phyloP scores from a whole-genome alignment of 2,113 vertebrate genomes.

The Dromaius novaehollandiae region DNA sequence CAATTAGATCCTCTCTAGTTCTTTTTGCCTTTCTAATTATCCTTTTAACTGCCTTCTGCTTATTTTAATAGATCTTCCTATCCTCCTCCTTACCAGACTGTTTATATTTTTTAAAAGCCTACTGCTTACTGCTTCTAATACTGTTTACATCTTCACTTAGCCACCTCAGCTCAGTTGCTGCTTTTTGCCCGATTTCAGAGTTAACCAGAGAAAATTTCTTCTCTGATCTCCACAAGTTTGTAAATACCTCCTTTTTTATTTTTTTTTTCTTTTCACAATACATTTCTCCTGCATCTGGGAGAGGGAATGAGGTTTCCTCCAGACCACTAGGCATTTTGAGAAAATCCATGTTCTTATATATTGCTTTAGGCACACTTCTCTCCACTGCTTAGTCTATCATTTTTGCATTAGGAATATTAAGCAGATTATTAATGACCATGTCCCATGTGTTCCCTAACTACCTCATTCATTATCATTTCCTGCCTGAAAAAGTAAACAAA shows the following conservation, averaged over 20 bases:
- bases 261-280: not conserved
- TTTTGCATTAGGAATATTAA: conserved; percentile 37
- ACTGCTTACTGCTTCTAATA: conserved; percentile 58
- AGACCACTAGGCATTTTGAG: not conserved
- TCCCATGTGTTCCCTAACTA: conserved; percentile 41
- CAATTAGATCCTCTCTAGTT: conserved; percentile 57
- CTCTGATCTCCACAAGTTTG: conserved; percentile 43
- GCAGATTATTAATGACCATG: conserved; percentile 13
- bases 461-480: conserved; percentile 47
- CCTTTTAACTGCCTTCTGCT: conserved; percentile 73
- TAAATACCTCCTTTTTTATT: not conserved
- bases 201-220: conserved; percentile 35
- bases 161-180: conserved; percentile 46
- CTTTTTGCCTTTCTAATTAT: conserved; percentile 67
- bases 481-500: conserved; percentile 57
- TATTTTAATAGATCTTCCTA: conserved; percentile 69
- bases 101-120: conserved; percentile 67
- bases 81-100: conserved; percentile 62
- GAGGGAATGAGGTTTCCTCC: not conserved
- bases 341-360: not conserved
- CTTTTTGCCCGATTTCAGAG: conserved; percentile 28
- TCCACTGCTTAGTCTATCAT: not conserved
- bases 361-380: not conserved
- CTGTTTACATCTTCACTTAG: conserved; percentile 60
- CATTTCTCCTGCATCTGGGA: not conserved